Conservation (phyloP, 2,797 vertebrate species). For the Pseudomugil gertrudae region DNA sequence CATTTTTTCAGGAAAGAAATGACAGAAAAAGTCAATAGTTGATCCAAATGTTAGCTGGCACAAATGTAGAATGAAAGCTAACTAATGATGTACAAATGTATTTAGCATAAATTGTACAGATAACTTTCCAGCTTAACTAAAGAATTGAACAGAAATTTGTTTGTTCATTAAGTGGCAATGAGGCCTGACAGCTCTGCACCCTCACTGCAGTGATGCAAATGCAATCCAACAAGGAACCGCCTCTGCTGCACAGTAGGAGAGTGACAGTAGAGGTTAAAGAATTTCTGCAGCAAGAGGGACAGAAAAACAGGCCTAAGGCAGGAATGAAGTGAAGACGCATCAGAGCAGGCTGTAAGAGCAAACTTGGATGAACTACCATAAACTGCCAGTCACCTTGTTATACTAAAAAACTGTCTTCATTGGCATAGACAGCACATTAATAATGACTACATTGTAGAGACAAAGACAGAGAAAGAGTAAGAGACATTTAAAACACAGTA, state of each 20-base stretch:
- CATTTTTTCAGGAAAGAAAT: no score
- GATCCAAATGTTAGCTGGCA: conserved; percentile 8
- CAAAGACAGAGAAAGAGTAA: conserved; percentile 6
- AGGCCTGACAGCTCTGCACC: conserved; percentile 69
- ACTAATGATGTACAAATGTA: conserved; percentile 35
- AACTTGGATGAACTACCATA: conserved; percentile 57
- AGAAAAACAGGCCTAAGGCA: conserved; percentile 45
- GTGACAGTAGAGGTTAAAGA: conserved; percentile 76
- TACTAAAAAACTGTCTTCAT: conserved; percentile 33
- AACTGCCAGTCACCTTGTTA: conserved; percentile 69
- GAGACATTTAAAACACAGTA: conserved; percentile 38
- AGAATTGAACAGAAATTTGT: conserved; percentile 66
- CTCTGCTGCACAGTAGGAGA: conserved; percentile 53
- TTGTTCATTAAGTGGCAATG: conserved; percentile 76
- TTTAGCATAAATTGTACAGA: conserved; percentile 52
- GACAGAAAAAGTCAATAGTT: no score
- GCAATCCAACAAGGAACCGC: conserved; percentile 36
- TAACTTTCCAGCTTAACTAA: conserved; percentile 59
- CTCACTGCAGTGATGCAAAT: conserved; percentile 60
- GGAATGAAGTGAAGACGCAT: conserved; percentile 50
- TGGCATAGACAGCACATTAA: conserved; percentile 44
- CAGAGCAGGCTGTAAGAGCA: conserved; percentile 46
- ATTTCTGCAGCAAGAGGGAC: conserved; percentile 65
- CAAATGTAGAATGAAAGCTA: conserved; percentile 6
- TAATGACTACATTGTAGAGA: conserved; percentile 41